Evolutionary conservation across 1,140 invertebrate species (phyloP).

Genomic region (Apis dorsata): DNA sequence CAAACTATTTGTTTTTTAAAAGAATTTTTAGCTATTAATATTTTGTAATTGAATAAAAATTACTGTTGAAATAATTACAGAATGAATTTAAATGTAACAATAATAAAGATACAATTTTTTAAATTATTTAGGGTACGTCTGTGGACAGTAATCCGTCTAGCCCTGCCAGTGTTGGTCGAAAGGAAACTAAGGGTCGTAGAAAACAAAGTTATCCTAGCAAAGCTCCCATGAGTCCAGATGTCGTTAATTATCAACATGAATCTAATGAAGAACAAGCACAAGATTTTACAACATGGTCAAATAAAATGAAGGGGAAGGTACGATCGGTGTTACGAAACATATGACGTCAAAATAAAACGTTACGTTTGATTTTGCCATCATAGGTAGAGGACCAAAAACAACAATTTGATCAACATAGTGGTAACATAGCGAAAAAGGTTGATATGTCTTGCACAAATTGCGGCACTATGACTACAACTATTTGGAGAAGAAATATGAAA

Average conservation of each 20-base stretch:
- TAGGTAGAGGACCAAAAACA: constrained; percentile 74
- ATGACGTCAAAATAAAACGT: not conserved
- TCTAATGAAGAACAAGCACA: constrained; percentile 76
- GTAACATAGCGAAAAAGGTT: constrained; percentile 79
- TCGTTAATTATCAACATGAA: constrained; percentile 75
- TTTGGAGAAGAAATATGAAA: constrained; percentile 93
- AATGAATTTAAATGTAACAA: not conserved
- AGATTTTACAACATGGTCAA: constrained; percentile 78
- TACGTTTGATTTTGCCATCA: not conserved
- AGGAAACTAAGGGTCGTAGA: constrained; percentile 83
- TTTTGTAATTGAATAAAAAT: not conserved
- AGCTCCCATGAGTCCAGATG: constrained; percentile 81
- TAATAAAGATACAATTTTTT: not conserved
- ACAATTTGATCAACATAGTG: constrained; percentile 73
- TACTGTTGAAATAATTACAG: not conserved
- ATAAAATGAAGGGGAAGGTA: constrained; percentile 74
- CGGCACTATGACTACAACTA: constrained; percentile 93
- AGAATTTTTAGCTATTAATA: not conserved
- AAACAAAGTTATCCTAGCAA: constrained; percentile 88
- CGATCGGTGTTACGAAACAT: not conserved
- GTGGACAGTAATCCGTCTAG: constrained; percentile 80
- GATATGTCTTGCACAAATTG: constrained; percentile 91
- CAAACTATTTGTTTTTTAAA: not conserved
- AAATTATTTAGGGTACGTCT: constrained; percentile 70
- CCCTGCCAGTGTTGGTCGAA: constrained; percentile 76